Conservation (phyloP, 1,140 invertebrate species). For the Phocides pigmalion region DNA sequence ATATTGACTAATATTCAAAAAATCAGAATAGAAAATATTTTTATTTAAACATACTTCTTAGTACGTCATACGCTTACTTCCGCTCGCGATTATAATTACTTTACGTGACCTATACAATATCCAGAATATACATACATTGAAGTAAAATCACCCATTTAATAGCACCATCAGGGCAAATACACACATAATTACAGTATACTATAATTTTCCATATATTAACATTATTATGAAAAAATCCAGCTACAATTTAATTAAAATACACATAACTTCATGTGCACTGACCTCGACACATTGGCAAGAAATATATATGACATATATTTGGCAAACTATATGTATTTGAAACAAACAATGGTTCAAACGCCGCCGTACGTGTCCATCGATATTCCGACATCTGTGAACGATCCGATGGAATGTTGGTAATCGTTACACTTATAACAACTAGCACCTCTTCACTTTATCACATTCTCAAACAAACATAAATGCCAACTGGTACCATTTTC, state of each 20-base stretch:
- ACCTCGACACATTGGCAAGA: conserved; percentile 41
- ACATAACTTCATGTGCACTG: not conserved
- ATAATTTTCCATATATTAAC: too few species aligned
- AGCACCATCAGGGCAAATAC: too few species aligned
- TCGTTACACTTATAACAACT: conserved; percentile 29
- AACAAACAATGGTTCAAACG: conserved; percentile 23
- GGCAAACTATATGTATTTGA: conserved; percentile 28
- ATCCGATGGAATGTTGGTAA: conserved; percentile 9
- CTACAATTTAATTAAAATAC: not conserved
- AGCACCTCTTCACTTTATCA: conserved; percentile 36
- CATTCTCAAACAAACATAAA: conserved; percentile 16
- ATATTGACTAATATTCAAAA: too few species aligned
- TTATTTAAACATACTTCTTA: too few species aligned
- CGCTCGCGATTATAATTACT: too few species aligned
- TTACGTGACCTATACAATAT: too few species aligned
- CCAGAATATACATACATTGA: not conserved
- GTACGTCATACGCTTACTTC: too few species aligned
- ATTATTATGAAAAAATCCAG: too few species aligned
- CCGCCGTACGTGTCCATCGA: not conserved
- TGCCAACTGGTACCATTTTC: conserved; percentile 11
- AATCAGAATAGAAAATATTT: too few species aligned
- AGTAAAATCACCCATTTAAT: not conserved
- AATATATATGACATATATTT: conserved; percentile 32
- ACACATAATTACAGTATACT: too few species aligned
- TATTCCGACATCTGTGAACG: not conserved